Base-by-base conservation (phyloP, 2,113 vertebrate species). In the Cranoglanis bouderius region DNA sequence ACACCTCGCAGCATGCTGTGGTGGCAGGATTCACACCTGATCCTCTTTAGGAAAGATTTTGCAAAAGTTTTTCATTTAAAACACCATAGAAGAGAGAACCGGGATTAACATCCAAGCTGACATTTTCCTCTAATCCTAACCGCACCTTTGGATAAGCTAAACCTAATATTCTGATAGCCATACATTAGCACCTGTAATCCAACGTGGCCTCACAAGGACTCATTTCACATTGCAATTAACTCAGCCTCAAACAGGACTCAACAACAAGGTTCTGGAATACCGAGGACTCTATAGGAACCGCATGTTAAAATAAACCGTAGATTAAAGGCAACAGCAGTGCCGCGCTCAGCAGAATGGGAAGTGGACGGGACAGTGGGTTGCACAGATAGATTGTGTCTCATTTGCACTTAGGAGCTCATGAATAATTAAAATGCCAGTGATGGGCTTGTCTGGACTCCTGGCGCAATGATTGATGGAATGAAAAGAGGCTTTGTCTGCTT, bases 361-460 rank as follows among this genome's bases (percentile, higher is more conserved):
- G 32, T 84, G 90, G 90, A 59, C 84, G 67, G 84, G 88, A 89
- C 89, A 92, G 90, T 86, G 89, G 88, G 82, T 86, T 86, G 85
- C 61, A 81, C 84, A 74, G 86, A 91, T 92, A 90, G 74, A 88
- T 88, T 92, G 77, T 63, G 84, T 92, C 90, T 90, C 88, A 88
- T 90, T 88, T 78, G 89, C 91, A 92, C 91, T 90, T 90, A 89
- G 88, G 86, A 82, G 80, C 80, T 85, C 91, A 90, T 92, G 91
- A 92, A 92, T 90, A 92, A 90, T 92, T 92, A 89, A 91, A 90
- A 43, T 84, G 86, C 72, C 84, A 91, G 89, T 88, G 87, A 91
- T 91, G 91, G 90, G 90, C 88, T 91, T 91, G 88, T 91, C 88
- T 88, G 78, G 78, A 89, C 88, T 89, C 84, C 86, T 43, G 63